Conservation (phyloP, 2,888 invertebrate genomes). For the Lymantria dispar region DNA sequence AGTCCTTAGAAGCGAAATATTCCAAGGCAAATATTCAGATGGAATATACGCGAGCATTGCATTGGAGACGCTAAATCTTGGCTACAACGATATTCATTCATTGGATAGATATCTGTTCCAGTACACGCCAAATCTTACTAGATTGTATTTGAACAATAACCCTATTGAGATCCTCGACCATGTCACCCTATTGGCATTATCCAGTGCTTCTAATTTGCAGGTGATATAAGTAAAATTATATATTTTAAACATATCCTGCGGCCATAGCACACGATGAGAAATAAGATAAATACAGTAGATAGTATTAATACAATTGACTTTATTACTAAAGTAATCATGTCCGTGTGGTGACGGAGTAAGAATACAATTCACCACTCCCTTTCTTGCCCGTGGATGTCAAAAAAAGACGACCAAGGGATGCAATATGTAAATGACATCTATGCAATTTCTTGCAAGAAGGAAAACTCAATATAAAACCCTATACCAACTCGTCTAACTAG, state of each 20-base stretch:
- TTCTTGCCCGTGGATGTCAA: no score
- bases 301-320: no score
- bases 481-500: no score
- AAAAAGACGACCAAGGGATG: no score
- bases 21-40: conserved; percentile 84
- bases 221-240: conserved; percentile 46
- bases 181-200: conserved; percentile 82
- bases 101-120: conserved; percentile 84
- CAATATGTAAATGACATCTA: no score
- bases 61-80: conserved; percentile 83
- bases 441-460: no score
- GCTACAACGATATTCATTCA: conserved; percentile 84
- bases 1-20: conserved; percentile 83
- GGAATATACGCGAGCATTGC: conserved; percentile 81
- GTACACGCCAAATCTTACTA: conserved; percentile 83
- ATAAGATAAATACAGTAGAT: no score
- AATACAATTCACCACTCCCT: no score
- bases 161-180: conserved; percentile 83
- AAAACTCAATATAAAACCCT: no score
- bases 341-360: no score
- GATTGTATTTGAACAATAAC: conserved; percentile 84
- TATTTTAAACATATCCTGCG: not conserved
- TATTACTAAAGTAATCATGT: no score
- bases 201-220: conserved; percentile 78
- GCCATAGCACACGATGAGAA: no score